Evolutionary conservation across 2,113 vertebrate genomes (phyloP), one percentile per base, ranked within the genome.

Genomic region (Seriola quinqueradiata): DNA sequence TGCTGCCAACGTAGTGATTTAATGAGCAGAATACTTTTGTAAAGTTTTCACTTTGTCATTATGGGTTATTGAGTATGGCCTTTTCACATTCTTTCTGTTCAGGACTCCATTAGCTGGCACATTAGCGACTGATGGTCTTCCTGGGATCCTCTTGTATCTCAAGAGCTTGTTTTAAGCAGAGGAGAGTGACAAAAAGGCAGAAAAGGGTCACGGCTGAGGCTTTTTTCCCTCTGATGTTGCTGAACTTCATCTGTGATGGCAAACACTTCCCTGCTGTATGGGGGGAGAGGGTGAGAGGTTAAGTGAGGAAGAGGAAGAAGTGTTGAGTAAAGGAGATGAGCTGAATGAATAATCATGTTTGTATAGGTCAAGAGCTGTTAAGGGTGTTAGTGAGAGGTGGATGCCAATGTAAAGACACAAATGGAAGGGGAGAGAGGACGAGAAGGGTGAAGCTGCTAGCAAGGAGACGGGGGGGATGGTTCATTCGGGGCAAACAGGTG

Each of bases 401-500:
- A 25, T 81, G 54, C 69, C 75, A 80, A 48, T 19, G 65, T 60
- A 68, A 70, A 77, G 82, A 50, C 58, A 40, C 28, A 72, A 48
- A 67, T 80, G 36, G 77, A 79, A 36, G 25, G 3, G 36, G 65
- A 70, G 60, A 32, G 36, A 48, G 46, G 50, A 19, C 17, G 68
- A 57, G 19, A 44, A 55, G 50, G 68, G 70, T 64, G 28, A 65
- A 70, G 40, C 32, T 64, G 70, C 79, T 65, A 14, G 50, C 12
- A 16, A 50, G 72, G 52, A 64, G 69, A 75, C 13, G 1, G 66
- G 44, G 28, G 28, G 70, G 19, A 42, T 11, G 67, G 75, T 78
- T 88, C 81, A 73, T 46, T 69, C 14, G 5, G 67, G 80, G 64
- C 34, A 55, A 75, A 70, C 87, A 90, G 90, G 90, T 90, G 87